These are phyloP conservation scores for Edolisoma coerulescens DNA, from an alignment of 2,113 vertebrate species.

Conservation along the genomic window DNA sequence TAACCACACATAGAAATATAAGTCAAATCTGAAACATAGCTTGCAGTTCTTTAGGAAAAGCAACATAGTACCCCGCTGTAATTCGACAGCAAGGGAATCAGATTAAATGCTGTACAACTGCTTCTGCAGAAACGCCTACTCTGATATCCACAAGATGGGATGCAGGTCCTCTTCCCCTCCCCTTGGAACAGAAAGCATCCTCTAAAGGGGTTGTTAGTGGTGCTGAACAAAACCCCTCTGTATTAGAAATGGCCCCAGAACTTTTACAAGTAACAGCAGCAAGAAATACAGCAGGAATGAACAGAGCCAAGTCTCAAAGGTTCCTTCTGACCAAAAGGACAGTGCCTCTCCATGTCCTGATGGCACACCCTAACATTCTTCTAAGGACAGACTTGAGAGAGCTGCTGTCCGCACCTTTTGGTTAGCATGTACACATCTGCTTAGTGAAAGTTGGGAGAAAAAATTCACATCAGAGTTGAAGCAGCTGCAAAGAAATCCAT, in stretches of 20 bases:
- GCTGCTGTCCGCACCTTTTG: not conserved
- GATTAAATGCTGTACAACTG: not conserved
- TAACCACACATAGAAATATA: not conserved
- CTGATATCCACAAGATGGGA: not conserved
- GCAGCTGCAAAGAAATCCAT: not conserved
- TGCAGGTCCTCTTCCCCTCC: not conserved
- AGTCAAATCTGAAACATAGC: not conserved
- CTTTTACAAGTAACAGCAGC: not conserved
- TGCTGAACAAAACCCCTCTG: rapidly evolving
- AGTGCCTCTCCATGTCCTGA: not conserved
- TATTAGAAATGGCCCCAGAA: not conserved
- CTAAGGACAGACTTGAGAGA: not conserved
- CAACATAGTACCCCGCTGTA: not conserved
- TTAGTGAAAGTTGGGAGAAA: not conserved
- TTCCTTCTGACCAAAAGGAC: not conserved
- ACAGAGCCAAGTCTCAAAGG: not conserved
- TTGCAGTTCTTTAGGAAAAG: not conserved
- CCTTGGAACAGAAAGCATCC: not conserved
- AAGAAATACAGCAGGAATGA: not conserved
- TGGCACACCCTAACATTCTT: not conserved
- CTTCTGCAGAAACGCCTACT: not conserved
- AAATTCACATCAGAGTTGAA: not conserved
- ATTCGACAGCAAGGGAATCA: not conserved
- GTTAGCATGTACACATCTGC: rapidly evolving
- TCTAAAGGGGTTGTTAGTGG: not conserved